A percentile compares a stretch with the other conserved stretches of the same genome.
phyloP scores from a whole-genome alignment of 2,888 invertebrate genomes.

The Strigamia transsilvanica region DNA sequence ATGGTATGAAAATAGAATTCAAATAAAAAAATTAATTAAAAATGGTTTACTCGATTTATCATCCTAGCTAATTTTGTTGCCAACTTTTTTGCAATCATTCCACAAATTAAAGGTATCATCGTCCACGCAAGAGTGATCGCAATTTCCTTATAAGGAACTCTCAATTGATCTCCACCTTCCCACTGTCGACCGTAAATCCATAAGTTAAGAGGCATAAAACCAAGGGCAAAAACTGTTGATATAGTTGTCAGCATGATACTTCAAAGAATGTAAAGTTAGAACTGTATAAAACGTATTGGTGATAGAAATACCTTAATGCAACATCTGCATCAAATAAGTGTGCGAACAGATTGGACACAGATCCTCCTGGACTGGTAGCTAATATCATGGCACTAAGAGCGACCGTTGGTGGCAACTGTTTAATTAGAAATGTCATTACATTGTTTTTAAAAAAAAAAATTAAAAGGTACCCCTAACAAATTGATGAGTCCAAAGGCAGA shows the following conservation, averaged over 20 bases:
- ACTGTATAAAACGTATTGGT: neutral
- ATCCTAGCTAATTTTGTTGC: neutral
- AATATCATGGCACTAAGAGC: conserved; percentile 15
- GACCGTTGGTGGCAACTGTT: neutral
- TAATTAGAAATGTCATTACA: neutral
- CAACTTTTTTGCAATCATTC: neutral
- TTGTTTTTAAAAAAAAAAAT: neutral
- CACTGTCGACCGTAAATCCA: conserved; percentile 32
- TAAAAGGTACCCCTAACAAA: neutral
- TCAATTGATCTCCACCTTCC: neutral
- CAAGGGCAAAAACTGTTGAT: neutral
- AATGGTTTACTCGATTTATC: neutral
- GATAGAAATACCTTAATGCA: conserved; percentile 3
- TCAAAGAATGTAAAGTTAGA: neutral
- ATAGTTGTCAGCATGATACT: conserved; percentile 24
- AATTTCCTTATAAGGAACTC: conserved; percentile 27
- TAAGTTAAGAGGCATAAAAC: conserved; percentile 50
- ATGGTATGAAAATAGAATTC: neutral
- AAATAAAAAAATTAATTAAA: neutral
- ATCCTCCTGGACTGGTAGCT: conserved; percentile 11
- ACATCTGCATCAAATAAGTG: conserved; percentile 3
- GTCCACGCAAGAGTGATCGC: conserved; percentile 12
- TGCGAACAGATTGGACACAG: conserved; percentile 12
- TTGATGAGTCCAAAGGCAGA: neutral
- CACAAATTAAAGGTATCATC: neutral